These are phyloP conservation scores for Odobenus rosmarus DNA, from an alignment of 2,113 vertebrate species.

Conservation along the genomic window DNA sequence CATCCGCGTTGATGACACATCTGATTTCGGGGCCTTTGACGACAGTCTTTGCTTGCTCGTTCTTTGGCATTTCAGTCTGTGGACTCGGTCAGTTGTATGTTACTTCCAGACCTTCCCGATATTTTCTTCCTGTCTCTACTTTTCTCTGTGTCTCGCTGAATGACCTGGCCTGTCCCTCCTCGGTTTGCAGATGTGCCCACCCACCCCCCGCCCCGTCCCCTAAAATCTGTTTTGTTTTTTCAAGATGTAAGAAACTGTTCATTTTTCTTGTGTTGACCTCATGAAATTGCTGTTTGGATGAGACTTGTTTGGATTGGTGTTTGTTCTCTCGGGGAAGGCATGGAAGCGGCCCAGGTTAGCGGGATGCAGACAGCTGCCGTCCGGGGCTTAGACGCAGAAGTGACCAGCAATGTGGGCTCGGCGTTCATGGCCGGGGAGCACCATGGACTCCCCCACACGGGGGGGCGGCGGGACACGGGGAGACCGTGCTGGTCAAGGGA, in stretches of 20 bases:
- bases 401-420: not conserved
- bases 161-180: not conserved
- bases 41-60: not conserved
- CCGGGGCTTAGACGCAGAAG: not conserved
- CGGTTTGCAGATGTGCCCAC: not conserved
- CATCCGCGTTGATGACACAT: rapidly evolving
- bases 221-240: not conserved
- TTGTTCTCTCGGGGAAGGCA: not conserved
- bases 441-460: rapidly evolving
- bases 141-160: not conserved
- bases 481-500: too few species aligned
- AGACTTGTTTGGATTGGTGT: not conserved
- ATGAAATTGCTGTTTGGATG: not conserved
- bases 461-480: too few species aligned
- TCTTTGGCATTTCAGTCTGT: not conserved
- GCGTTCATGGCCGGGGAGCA: rapidly evolving
- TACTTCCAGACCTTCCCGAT: not conserved
- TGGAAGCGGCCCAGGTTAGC: not conserved
- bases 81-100: not conserved
- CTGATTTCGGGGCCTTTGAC: not conserved
- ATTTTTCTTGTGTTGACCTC: not conserved
- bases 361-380: not conserved
- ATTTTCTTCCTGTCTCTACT: not conserved
- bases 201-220: not conserved
- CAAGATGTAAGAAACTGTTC: conserved; percentile 9